Percentiles rank a stretch among this genome's conserved stretches.
These are phyloP conservation scores for Sturnus vulgaris DNA, from an alignment of 2,113 vertebrate species.

Conservation along the genomic window DNA sequence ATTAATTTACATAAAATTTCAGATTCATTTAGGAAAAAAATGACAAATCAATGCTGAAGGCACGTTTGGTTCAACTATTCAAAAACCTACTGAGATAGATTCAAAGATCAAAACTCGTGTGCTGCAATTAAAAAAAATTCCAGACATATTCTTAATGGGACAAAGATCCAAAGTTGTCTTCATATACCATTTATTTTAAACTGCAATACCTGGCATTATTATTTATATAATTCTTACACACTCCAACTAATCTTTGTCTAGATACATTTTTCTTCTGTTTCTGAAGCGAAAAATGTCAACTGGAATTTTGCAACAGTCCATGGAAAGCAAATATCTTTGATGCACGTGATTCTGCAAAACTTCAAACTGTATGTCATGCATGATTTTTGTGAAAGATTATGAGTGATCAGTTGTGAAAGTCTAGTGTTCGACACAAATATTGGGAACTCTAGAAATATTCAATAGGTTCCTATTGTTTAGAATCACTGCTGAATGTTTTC, in stretches of 20 bases:
- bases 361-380: not conserved
- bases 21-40: slow-evolving; percentile 69
- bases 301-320: not conserved
- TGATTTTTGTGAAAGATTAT: not conserved
- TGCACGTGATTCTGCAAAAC: not conserved
- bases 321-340: not conserved
- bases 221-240: not conserved
- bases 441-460: not conserved
- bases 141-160: slow-evolving; percentile 45
- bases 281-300: not conserved
- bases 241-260: not conserved
- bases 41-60: slow-evolving; percentile 68
- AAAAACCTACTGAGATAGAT: slow-evolving; percentile 18
- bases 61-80: slow-evolving; percentile 25
- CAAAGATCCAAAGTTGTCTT: slow-evolving; percentile 58
- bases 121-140: slow-evolving; percentile 25
- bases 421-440: not conserved
- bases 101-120: slow-evolving; percentile 51
- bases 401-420: not conserved
- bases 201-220: slow-evolving; percentile 10
- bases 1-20: slow-evolving; percentile 70
- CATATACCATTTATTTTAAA: slow-evolving; percentile 42
- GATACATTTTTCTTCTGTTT: not conserved
- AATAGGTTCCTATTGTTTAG: not conserved
- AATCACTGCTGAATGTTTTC: not conserved